Conservation (phyloP, 2,888 invertebrate species). For the Ormyrus labotus region DNA sequence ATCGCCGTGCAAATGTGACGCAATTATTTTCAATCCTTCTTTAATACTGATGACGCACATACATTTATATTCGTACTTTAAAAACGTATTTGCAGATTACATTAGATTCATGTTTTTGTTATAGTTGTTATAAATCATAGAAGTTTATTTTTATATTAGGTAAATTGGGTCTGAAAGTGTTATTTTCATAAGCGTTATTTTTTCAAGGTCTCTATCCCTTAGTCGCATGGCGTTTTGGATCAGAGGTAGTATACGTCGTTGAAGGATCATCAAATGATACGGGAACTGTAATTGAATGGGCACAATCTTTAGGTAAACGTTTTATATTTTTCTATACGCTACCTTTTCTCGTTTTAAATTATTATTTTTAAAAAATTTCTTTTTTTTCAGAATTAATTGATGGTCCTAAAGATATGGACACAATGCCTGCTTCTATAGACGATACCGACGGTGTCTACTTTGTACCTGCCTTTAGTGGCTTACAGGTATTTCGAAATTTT, state of each 20-base stretch:
- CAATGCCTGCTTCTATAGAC: slow-evolving; percentile 82
- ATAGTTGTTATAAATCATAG: no score
- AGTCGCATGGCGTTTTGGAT: slow-evolving; percentile 88
- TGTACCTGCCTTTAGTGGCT: slow-evolving; percentile 92
- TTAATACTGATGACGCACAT: no score
- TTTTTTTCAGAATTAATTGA: slow-evolving; percentile 46
- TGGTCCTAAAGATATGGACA: slow-evolving; percentile 81
- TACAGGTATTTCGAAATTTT: slow-evolving; percentile 80
- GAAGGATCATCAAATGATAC: slow-evolving; percentile 94
- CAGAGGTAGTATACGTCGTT: slow-evolving; percentile 83
- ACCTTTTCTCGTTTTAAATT: slow-evolving; percentile 1
- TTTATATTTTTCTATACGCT: slow-evolving; percentile 55
- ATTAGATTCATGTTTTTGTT: no score
- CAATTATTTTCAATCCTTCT: no score
- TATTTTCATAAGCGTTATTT: no score
- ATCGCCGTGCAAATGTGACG: no score
- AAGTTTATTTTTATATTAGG: no score
- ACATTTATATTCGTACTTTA: no score
- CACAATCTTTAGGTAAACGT: slow-evolving; percentile 80
- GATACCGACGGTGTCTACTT: slow-evolving; percentile 89
- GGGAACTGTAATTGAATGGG: slow-evolving; percentile 92
- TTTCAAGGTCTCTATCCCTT: slow-evolving; percentile 88
- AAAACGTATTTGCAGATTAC: no score
- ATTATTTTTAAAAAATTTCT: neutral
- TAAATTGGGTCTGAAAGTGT: no score